Evolutionary conservation across 2,888 invertebrate genomes (phyloP).

Genomic region (Andrena flavipes): DNA sequence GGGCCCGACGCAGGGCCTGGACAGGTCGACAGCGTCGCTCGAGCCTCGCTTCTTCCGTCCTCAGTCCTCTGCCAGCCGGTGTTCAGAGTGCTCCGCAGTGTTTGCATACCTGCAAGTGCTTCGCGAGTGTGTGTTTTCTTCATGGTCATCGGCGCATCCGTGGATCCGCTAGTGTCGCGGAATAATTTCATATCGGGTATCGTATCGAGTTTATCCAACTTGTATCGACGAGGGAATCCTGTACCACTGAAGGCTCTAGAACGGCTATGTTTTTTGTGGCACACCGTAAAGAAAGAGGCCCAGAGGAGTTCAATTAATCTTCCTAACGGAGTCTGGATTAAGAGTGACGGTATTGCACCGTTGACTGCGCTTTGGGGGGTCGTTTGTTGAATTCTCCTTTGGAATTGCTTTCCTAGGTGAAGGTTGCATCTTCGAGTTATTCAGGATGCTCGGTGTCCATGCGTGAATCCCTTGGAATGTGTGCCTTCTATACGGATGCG

Average conservation of each 20-base stretch:
- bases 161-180: background rate
- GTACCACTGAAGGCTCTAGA: background rate
- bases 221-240: background rate
- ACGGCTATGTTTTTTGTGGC: background rate
- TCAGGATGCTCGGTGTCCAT: background rate
- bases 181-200: background rate
- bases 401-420: conserved; percentile 23
- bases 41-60: conserved; percentile 46
- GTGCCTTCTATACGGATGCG: background rate
- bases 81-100: conserved; percentile 20
- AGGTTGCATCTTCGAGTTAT: background rate
- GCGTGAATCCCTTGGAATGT: conserved; percentile 1
- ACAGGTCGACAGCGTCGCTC: conserved; percentile 58
- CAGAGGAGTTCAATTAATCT: conserved; percentile 31
- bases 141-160: background rate
- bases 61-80: conserved; percentile 62
- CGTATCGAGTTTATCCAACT: background rate
- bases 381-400: conserved; percentile 15
- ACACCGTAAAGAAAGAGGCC: background rate
- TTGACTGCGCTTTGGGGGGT: background rate
- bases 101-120: background rate
- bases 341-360: background rate
- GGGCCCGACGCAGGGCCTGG: conserved; percentile 57
- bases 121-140: background rate
- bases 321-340: conserved; percentile 17